Evolutionary conservation across 2,797 vertebrate genomes (phyloP).

Genomic region (Vespertilio murinus): DNA sequence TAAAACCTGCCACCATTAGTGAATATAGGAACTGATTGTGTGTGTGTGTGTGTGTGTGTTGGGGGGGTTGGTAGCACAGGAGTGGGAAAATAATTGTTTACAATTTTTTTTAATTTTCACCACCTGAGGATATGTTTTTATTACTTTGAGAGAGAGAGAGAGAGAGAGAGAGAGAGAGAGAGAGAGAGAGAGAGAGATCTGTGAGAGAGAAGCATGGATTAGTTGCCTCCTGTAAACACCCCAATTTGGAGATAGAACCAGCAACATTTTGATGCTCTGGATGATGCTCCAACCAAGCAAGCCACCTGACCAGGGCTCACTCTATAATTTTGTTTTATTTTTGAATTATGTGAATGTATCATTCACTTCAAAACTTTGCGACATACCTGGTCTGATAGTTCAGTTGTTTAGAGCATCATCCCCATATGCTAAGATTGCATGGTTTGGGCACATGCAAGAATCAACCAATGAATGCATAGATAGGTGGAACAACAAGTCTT

Average conservation of each 20-base stretch:
- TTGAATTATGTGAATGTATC: neutral
- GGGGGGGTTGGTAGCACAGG: accelerated
- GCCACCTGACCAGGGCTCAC: neutral
- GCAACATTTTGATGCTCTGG: neutral
- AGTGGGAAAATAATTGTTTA: neutral
- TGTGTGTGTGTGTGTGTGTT: no score
- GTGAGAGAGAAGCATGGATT: neutral
- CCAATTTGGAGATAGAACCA: neutral
- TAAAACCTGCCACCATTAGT: neutral
- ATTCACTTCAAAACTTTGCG: neutral
- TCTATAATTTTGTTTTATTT: neutral
- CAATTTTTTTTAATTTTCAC: neutral
- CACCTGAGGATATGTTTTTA: neutral
- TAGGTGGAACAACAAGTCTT: neutral
- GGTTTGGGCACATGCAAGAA: neutral
- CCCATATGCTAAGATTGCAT: neutral
- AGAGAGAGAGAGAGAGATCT: neutral
- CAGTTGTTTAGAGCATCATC: neutral
- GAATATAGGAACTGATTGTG: neutral
- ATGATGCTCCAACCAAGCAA: neutral
- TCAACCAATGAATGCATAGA: neutral
- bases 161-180: neutral
- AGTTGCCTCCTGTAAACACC: neutral
- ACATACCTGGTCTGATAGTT: neutral
- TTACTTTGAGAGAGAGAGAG: neutral